Evolutionary conservation across 1,140 invertebrate species (phyloP), one percentile per base, ranked within the genome.

Genomic region (Drosophila santomea): DNA sequence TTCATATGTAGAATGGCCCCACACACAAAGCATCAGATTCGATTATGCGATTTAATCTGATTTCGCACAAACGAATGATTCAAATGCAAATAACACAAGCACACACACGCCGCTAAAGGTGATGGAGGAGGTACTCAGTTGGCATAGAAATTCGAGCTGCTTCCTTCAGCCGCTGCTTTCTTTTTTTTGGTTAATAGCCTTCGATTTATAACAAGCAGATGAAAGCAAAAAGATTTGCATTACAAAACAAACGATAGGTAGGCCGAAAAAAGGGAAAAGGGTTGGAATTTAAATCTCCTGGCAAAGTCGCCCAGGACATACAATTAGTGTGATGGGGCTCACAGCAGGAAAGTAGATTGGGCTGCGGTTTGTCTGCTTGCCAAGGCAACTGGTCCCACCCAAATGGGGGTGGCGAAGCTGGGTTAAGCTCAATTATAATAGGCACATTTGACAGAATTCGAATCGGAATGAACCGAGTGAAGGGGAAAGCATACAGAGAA

Each of bases 1-100:
- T 39, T 14, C 12, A 15, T 38, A 45, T 68, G 35, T 68, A 38
- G 32, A 44, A 4, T 43, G 47, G 60, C 20, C 28, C 17, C 35
- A 59, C 28, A 68, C 35, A 68, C 74, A 83, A 80, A 74, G 68
- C 84, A 88, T 66, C 78, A 89, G 85, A 89, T 89, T 89, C 84
- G 84, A 89, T 89, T 89, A 89, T 89, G 60, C 84, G 85, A 89
- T 89, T 89, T 89, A 89, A 89, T 89, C 84, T 89, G 84, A 89
- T 89, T 89, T 90, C 74, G 85, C 85, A 89, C 85, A 89, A 89
- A 89, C 84, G 84, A 89, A 89, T 89, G 85, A 89, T 89, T 89
- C 84, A 89, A 89, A 89, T 89, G 84, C 85, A 89, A 89, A 89
- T 89, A 78, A 57, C 60, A 75, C 50, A 66, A 39, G 68, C 69